phyloP scores from a whole-genome alignment of 2,113 vertebrate genomes.

The Ptyas mucosa region DNA sequence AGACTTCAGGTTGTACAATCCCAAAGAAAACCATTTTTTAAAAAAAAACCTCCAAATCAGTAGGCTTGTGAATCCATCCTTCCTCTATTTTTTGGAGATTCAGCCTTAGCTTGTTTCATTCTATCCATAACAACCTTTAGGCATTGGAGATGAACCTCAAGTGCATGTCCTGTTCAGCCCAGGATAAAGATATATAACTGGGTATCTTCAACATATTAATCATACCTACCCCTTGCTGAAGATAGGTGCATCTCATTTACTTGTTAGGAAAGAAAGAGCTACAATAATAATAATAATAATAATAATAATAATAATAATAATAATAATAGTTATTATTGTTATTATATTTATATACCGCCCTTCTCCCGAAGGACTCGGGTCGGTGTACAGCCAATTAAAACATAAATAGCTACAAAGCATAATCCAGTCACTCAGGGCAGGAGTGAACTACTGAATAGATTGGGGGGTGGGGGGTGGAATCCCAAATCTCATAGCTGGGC shows the following conservation, averaged over 20 bases:
- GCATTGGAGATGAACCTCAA: background rate
- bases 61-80: background rate
- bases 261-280: background rate
- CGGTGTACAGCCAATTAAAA: no score
- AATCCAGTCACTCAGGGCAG: background rate
- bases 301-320: no score
- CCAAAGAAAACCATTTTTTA: background rate
- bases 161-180: background rate
- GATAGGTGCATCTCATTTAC: background rate
- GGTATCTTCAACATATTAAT: background rate
- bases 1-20: background rate
- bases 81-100: background rate
- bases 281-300: no score
- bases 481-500: background rate
- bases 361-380: no score
- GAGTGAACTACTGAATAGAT: background rate
- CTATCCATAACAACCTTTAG: background rate
- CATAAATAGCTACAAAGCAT: background rate
- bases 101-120: background rate
- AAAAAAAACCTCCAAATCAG: background rate
- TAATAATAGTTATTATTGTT: no score
- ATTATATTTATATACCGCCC: no score
- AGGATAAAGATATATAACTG: background rate
- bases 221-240: background rate
- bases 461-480: background rate